Evolutionary conservation across 2,797 vertebrate genomes (phyloP), one percentile per base, ranked within the genome.

Genomic region (Melanotaenia nigrans): DNA sequence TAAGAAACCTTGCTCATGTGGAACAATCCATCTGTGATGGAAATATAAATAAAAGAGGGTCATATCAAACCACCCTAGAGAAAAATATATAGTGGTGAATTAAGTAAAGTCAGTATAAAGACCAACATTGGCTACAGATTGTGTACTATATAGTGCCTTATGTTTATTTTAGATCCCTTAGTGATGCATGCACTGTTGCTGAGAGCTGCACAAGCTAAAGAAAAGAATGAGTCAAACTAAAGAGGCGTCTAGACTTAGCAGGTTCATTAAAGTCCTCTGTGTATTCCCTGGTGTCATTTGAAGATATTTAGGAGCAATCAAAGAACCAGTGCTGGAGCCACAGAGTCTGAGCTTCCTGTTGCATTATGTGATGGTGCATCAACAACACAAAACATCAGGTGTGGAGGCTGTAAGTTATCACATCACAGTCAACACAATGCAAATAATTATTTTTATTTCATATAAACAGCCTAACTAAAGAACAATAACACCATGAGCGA

Each of bases 371-470:
- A 1, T 4, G 28, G 8, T 8, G 10, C 16, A 33, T 2, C 12
- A 24, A 4, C 8, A n/a, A 45, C 4, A 8, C 20, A 47, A 45
- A 24, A 13, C 7, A 45, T n/a, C 38, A 8, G 0, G 8, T 24
- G 49, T 53, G 22, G 22, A 16, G 25, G 25, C 25, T 16, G 58
- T 38, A 3, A 82, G 69, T 59, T 22, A 85, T 54, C 53, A 89
- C 68, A 76, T 74, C 61, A 85, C 58, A 78, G 55, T 78, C 76
- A 86, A 53, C 75, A 53, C 77, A 77, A 71, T 89, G 86, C 85
- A 84, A 90, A 89, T 85, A 60, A 77, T 75, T 62, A 59, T 83
- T 88, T 91, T 92, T 90, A 93, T 92, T 93, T 33, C 73, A 87
- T 92, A 93, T 79, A 93, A 92, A 92, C 82, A 51, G 25, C 42